Conservation (phyloP, 2,888 invertebrate species). For the Thecocarcelia acutangulata region DNA sequence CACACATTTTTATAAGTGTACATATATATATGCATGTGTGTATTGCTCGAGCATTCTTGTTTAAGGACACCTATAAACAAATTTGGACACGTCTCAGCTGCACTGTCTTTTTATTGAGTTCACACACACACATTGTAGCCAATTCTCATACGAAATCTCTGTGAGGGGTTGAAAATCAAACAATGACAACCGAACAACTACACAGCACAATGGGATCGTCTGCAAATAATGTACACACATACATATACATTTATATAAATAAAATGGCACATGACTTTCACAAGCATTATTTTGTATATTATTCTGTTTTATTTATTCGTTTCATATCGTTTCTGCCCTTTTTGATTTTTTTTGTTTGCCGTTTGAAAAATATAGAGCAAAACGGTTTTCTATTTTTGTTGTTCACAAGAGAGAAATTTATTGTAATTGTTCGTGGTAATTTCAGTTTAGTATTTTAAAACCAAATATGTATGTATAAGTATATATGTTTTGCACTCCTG, state of each 20-base stretch:
- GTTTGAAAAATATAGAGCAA: slow-evolving; percentile 36
- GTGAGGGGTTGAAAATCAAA: slow-evolving; percentile 56
- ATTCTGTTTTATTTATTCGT: not conserved
- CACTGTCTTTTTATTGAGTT: slow-evolving; percentile 34
- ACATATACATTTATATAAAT: slow-evolving; percentile 1
- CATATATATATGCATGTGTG: too few species aligned
- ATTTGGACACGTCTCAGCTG: slow-evolving; percentile 60
- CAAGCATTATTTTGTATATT: slow-evolving; percentile 38
- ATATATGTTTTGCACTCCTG: too few species aligned
- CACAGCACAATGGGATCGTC: slow-evolving; percentile 51
- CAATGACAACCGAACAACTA: slow-evolving; percentile 53
- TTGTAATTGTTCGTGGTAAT: slow-evolving; percentile 26
- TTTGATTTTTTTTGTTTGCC: slow-evolving; percentile 2
- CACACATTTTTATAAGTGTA: too few species aligned
- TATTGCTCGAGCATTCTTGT: not conserved
- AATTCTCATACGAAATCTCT: slow-evolving; percentile 1
- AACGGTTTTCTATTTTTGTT: slow-evolving; percentile 5
- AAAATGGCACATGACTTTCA: slow-evolving; percentile 68
- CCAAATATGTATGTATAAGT: too few species aligned
- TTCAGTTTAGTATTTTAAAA: slow-evolving; percentile 11
- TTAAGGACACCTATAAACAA: slow-evolving; percentile 33
- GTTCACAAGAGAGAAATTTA: slow-evolving; percentile 3
- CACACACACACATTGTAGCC: slow-evolving; percentile 14
- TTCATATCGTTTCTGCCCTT: not conserved
- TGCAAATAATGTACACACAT: slow-evolving; percentile 45